Evolutionary conservation across 2,113 vertebrate species (phyloP).

Genomic region (Haemorhous mexicanus): DNA sequence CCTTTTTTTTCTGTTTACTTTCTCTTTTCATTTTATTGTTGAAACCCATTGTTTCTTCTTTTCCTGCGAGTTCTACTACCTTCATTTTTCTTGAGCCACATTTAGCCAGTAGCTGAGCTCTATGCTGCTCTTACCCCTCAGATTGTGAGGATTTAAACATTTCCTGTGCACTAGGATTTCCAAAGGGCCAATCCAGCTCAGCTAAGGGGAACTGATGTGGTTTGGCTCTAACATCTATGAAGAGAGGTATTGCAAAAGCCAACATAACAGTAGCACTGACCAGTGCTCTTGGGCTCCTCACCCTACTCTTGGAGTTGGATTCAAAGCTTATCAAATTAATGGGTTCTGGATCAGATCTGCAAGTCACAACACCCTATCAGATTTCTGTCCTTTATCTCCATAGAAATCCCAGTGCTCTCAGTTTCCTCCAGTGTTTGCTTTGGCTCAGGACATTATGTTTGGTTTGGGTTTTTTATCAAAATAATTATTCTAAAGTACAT

Average conservation of each 20-base stretch:
- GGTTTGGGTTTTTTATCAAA: fast-evolving
- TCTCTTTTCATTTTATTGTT: not conserved
- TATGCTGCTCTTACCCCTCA: not conserved
- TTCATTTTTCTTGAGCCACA: not conserved
- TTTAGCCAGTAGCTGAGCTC: not conserved
- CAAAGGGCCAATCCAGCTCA: slow-evolving; percentile 36
- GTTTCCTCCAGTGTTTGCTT: not conserved
- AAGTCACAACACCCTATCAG: not conserved
- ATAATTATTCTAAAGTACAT: not conserved
- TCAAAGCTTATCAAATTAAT: not conserved
- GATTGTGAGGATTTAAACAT: not conserved
- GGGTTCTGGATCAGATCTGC: not conserved
- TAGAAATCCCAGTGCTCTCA: fast-evolving
- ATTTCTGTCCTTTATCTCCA: not conserved
- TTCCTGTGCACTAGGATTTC: slow-evolving; percentile 12
- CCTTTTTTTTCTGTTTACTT: not conserved
- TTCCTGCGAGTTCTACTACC: not conserved
- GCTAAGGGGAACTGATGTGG: not conserved
- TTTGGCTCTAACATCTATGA: not conserved
- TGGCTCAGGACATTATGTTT: not conserved
- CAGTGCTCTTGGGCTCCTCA: not conserved
- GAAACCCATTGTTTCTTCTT: not conserved
- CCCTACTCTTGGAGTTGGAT: not conserved
- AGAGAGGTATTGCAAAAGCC: not conserved
- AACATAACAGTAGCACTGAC: not conserved